Evolutionary conservation across 1,140 invertebrate species (phyloP), one percentile per base, ranked within the genome.

Genomic region (Vanessa tameamea): DNA sequence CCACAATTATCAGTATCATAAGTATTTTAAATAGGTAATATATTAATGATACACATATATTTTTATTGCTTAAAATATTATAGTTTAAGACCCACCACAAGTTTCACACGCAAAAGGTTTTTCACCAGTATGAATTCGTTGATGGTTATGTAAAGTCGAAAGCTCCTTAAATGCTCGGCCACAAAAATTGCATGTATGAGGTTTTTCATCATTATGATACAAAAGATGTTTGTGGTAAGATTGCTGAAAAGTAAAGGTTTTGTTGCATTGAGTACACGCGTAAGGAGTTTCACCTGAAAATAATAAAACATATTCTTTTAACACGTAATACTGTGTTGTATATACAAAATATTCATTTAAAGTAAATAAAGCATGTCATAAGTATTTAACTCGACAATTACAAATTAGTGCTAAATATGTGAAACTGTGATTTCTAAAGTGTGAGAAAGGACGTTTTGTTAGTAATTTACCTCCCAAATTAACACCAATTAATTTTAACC

Each of bases 91-190:
- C 89, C 90, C 93, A 97, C 97, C 97, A 90, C 98, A 98, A 72
- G 96, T 96, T 93, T 97, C 97, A 88, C 98, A 98, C 57, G 96
- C 96, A 85, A 98, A 98, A 14, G 97, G 98, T 87, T 98, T 97
- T 87, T 98, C 97, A 1, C 97, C 97, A 9, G 97, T 97, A 81
- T 96, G 97, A 80, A 98, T 98, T 70, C 97, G 88, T 85, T 97
- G 95, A 87, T 98, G 97, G 88, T 98, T 98, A 83, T 98, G 96
- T 15, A 98, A 93, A 5, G 97, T 97, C 5, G 97, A 97, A n/a
- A 98, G 93, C 89, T 97, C 97, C 87, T 97, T 97, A 87, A 98
- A 98, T 8, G 96, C 95, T 77, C 97, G 94, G 0, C 96, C 96
- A 89, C 97, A 98, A 79, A 96, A 95, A 14, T 84, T 91, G 84